phyloP scores from a whole-genome alignment of 2,113 vertebrate genomes.

The Chrysochloris asiatica region DNA sequence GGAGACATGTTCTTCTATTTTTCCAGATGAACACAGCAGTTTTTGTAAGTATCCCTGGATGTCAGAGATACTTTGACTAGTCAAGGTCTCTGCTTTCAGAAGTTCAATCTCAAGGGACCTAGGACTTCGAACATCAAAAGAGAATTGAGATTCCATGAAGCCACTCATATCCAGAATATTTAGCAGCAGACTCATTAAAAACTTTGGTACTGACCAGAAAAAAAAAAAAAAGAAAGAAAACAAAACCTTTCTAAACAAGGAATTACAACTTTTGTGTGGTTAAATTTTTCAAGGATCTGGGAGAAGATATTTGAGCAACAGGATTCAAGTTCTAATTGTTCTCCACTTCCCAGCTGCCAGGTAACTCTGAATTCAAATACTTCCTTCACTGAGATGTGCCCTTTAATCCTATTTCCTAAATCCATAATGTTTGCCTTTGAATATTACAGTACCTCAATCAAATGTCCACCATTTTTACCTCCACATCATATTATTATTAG shows the following conservation, averaged over 20 bases:
- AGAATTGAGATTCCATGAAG: conserved; percentile 34
- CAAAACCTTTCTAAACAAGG: not conserved
- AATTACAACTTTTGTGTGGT: not conserved
- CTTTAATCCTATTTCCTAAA: not conserved
- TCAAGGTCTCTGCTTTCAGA: not conserved
- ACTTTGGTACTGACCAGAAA: not conserved
- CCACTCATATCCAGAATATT: not conserved
- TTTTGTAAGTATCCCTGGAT: not conserved
- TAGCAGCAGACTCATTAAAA: not conserved
- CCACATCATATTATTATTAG: not conserved
- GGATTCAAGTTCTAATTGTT: not conserved
- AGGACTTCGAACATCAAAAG: not conserved
- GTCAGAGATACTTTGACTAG: not conserved
- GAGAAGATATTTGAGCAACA: conserved; percentile 5
- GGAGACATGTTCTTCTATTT: not conserved
- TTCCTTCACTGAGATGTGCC: not conserved
- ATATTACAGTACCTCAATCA: not conserved
- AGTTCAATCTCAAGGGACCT: not conserved
- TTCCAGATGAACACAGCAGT: not conserved
- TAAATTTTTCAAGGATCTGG: not conserved
- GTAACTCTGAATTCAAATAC: not conserved
- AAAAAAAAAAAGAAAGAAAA: not conserved
- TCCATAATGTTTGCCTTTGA: not conserved
- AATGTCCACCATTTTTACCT: not conserved
- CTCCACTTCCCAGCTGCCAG: conserved; percentile 18